Evolutionary conservation across 2,797 vertebrate species (phyloP).

Genomic region (Mastacembelus armatus): DNA sequence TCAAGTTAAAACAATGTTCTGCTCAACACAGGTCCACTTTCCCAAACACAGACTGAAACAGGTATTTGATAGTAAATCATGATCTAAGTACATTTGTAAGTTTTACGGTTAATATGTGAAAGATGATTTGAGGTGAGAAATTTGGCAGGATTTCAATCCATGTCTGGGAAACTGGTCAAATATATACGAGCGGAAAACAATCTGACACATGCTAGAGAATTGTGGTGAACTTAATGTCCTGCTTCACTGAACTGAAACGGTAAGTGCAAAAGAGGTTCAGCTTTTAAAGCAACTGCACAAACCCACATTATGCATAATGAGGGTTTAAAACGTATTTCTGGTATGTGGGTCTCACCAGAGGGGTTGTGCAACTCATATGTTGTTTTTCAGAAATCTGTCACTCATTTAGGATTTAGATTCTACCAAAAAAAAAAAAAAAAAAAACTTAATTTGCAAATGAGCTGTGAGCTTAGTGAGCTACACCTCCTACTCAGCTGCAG

Average conservation of each 20-base stretch:
- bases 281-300: conserved; percentile 30
- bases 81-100: too few species aligned
- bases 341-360: conserved; percentile 18
- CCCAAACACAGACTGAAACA: conserved; percentile 1
- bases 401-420: conserved; percentile 46
- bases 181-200: conserved; percentile 13
- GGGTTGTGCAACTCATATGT: conserved; percentile 26
- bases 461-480: conserved; percentile 44
- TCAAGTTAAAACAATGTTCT: conserved; percentile 44
- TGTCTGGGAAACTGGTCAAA: conserved; percentile 32
- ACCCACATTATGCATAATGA: conserved; percentile 3
- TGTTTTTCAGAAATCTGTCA: neutral
- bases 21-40: conserved; percentile 35
- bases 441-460: conserved; percentile 45
- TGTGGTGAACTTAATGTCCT: conserved; percentile 24
- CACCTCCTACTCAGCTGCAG: conserved; percentile 65
- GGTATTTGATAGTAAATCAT: neutral
- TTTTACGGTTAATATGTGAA: neutral
- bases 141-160: conserved; percentile 2
- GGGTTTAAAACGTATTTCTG: neutral
- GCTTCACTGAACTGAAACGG: conserved; percentile 34
- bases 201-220: conserved; percentile 41
- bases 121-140: neutral
- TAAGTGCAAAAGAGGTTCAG: conserved; percentile 31
- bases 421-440: conserved; percentile 3